phyloP scores from a whole-genome alignment of 2,113 vertebrate genomes.

The Anguilla japonica region DNA sequence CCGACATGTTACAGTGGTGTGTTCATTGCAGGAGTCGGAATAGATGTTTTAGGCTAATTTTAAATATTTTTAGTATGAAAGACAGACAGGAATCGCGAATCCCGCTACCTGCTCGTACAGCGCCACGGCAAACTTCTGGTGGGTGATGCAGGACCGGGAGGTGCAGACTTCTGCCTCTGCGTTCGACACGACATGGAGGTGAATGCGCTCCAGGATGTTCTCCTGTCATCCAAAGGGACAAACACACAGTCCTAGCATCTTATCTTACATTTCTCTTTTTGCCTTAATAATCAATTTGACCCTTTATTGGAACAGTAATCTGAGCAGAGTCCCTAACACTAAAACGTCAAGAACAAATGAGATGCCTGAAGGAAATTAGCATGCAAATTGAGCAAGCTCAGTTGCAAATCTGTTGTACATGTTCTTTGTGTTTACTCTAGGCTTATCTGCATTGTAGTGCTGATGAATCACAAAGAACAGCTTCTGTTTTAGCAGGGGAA shows the following conservation, averaged over 20 bases:
- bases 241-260: constrained; percentile 4
- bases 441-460: not conserved
- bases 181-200: constrained; percentile 91
- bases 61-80: not conserved
- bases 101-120: constrained; percentile 90
- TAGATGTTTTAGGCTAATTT: not conserved
- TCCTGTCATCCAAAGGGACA: constrained; percentile 69
- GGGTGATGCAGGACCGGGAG: constrained; percentile 93
- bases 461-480: not conserved
- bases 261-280: too few species aligned
- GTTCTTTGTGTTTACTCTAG: not conserved
- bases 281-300: too few species aligned
- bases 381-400: not conserved
- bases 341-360: not conserved
- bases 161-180: constrained; percentile 85
- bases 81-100: not conserved
- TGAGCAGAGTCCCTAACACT: not conserved
- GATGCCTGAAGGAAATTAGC: not conserved
- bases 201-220: constrained; percentile 93
- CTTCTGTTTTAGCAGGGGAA: constrained; percentile 6
- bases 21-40: not conserved
- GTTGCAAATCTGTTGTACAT: not conserved
- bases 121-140: constrained; percentile 98
- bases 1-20: not conserved
- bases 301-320: not conserved